A percentile compares a stretch with the other conserved stretches of the same genome.
Evolutionary conservation across 2,797 vertebrate species (phyloP).

Genomic region (Lutjanus argentimaculatus): DNA sequence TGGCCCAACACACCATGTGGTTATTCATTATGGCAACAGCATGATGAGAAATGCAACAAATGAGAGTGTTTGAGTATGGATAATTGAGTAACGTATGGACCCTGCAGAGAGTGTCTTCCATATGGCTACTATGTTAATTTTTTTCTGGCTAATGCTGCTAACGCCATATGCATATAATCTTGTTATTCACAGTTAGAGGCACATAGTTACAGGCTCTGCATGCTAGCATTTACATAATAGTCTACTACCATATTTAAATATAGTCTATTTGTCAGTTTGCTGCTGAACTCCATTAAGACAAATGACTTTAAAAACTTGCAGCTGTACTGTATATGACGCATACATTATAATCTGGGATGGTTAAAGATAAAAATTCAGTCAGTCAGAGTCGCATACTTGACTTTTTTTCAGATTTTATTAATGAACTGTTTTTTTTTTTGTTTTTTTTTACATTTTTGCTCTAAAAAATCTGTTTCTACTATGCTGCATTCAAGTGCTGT

Average conservation of each 20-base stretch:
- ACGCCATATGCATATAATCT: constrained; percentile 29
- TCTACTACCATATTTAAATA: constrained; percentile 14
- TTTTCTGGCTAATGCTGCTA: constrained; percentile 31
- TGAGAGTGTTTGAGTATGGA: constrained; percentile 11
- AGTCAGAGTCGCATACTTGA: no score
- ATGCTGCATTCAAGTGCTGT: not conserved
- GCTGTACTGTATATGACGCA: not conserved
- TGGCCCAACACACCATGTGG: not conserved
- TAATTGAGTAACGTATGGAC: constrained; percentile 26
- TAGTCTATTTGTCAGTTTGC: not conserved
- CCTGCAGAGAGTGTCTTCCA: constrained; percentile 18
- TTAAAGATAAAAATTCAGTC: not conserved
- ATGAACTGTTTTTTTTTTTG: no score
- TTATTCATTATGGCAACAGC: constrained; percentile 6
- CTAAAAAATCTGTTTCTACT: not conserved
- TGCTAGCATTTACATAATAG: constrained; percentile 22
- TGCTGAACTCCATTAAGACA: no score
- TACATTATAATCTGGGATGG: not conserved
- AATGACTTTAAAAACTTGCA: not conserved
- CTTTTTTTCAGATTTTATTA: not conserved
- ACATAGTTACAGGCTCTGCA: not conserved
- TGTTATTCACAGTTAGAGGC: constrained; percentile 38
- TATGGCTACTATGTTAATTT: constrained; percentile 38
- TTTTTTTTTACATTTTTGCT: no score
- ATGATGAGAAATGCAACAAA: constrained; percentile 7